Evolutionary conservation across 2,113 vertebrate species (phyloP).

Genomic region (Gymnorhina tibicen): DNA sequence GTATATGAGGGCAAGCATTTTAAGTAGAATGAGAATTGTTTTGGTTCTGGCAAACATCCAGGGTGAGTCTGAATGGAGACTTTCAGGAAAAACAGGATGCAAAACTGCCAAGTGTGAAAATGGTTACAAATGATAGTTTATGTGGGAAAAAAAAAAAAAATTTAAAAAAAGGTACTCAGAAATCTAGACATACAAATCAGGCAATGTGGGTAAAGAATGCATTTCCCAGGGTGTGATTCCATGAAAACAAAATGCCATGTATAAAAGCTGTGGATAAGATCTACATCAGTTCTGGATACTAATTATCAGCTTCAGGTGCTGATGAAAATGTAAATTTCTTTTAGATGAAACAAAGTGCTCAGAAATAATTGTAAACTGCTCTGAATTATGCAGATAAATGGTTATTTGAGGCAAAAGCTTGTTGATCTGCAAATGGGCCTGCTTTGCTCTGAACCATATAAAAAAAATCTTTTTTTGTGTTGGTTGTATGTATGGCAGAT

Average conservation of each 20-base stretch:
- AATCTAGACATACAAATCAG: background rate
- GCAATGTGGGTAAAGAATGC: background rate
- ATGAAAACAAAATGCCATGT: background rate
- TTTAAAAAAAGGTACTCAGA: background rate
- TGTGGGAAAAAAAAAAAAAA: background rate
- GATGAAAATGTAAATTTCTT: background rate
- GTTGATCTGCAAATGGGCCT: background rate
- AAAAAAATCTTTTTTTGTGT: background rate
- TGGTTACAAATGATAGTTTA: slow-evolving; percentile 12
- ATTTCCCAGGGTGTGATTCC: background rate
- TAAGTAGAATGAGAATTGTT: slow-evolving; percentile 44
- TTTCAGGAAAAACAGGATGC: slow-evolving; percentile 53
- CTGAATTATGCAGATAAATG: background rate
- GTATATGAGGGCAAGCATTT: slow-evolving; percentile 10
- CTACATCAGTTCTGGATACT: background rate
- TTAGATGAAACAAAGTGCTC: background rate
- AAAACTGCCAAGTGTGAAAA: slow-evolving; percentile 37
- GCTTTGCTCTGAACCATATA: background rate
- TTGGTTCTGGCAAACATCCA: slow-evolving; percentile 35
- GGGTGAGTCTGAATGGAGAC: slow-evolving; percentile 50
- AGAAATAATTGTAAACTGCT: background rate
- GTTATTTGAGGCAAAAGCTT: background rate
- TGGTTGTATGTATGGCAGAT: background rate
- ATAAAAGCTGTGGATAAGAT: background rate
- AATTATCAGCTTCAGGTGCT: background rate